phyloP scores from a whole-genome alignment of 2,888 invertebrate species.

The Tortricodes alternella region DNA sequence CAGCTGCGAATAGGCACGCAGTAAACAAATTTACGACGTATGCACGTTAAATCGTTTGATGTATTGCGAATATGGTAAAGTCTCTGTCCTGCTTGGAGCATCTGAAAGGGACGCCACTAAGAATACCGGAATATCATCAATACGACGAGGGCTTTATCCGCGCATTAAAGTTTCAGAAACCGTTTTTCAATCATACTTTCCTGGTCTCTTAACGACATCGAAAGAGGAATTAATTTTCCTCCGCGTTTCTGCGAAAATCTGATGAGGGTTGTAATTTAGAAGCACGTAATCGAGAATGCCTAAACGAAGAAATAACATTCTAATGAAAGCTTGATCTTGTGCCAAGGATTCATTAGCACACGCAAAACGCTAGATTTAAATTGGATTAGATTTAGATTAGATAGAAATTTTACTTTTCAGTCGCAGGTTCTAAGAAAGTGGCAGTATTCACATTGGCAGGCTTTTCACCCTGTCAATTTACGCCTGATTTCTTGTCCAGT shows the following conservation, averaged over 20 bases:
- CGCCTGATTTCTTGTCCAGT: no score
- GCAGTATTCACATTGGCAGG: no score
- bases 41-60: conserved; percentile 29
- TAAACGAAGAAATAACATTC: neutral
- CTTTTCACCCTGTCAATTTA: no score
- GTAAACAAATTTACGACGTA: conserved; percentile 34
- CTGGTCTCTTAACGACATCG: neutral
- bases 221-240: neutral
- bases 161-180: neutral
- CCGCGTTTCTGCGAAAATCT: neutral
- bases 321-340: neutral
- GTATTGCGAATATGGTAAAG: conserved; percentile 10
- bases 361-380: no score
- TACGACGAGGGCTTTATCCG: neutral
- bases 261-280: neutral
- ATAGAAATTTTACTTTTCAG: no score
- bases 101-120: neutral
- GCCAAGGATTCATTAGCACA: no score
- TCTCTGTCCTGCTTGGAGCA: neutral
- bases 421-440: no score
- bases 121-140: neutral
- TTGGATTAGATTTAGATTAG: no score
- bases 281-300: neutral
- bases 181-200: neutral
- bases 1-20: conserved; percentile 33